phyloP scores from a whole-genome alignment of 2,113 vertebrate species.

The Sterrhoptilus dennistouni region DNA sequence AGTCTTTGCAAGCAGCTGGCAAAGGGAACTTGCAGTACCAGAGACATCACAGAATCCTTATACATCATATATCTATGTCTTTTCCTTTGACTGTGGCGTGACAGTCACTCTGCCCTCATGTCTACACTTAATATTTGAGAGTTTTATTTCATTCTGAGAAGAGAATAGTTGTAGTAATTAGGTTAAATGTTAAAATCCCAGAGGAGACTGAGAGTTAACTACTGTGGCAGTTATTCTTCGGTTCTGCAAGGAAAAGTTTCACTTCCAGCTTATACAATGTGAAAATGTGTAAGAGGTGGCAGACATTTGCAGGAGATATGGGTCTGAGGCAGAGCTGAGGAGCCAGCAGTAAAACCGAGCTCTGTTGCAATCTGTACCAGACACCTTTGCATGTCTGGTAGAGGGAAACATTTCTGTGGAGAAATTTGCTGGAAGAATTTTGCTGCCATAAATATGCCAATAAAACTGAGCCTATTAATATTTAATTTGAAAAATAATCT shows the following conservation, averaged over 20 bases:
- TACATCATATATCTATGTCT: not conserved
- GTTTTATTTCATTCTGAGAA: not conserved
- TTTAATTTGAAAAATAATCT: not conserved
- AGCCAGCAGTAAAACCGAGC: not conserved
- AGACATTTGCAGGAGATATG: rapidly evolving
- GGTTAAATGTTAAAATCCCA: not conserved
- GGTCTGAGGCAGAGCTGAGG: not conserved
- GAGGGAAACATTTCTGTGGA: not conserved
- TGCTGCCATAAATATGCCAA: not conserved
- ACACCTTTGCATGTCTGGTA: not conserved
- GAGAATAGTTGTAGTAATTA: not conserved
- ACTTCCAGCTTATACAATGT: not conserved
- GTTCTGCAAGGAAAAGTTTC: not conserved
- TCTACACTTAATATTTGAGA: not conserved
- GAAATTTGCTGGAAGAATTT: not conserved
- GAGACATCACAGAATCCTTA: not conserved
- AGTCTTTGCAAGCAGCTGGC: not conserved
- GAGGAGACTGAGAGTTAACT: not conserved
- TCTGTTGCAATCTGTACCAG: not conserved
- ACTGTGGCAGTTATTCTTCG: not conserved
- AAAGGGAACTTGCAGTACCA: not conserved
- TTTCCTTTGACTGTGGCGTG: rapidly evolving
- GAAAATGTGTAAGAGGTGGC: not conserved
- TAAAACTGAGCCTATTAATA: not conserved
- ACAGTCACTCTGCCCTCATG: not conserved